phyloP scores from a whole-genome alignment of 2,888 invertebrate species.

The Andrena haemorrhoa region DNA sequence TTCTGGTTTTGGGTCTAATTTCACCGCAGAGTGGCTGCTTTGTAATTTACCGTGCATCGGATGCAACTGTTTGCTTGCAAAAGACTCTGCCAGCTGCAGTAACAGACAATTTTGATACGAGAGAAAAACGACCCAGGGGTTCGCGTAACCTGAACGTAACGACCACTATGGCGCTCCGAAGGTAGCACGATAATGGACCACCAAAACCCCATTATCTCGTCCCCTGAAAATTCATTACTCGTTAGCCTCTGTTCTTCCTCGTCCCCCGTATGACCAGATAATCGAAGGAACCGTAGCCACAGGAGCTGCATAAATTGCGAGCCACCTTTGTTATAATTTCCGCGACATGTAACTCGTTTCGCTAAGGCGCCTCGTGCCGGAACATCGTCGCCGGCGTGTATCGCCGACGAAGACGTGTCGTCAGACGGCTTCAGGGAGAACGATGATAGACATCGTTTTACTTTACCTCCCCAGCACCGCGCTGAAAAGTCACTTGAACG shows the following conservation, averaged over 20 bases:
- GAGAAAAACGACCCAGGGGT: background rate
- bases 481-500: constrained; percentile 24
- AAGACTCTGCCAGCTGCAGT: no score
- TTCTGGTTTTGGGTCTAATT: no score
- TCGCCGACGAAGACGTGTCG: background rate
- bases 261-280: background rate
- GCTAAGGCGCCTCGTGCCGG: background rate
- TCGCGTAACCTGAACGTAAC: constrained; percentile 48
- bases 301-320: constrained; percentile 8
- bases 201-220: constrained; percentile 59
- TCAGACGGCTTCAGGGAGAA: background rate
- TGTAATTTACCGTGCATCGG: no score
- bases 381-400: background rate
- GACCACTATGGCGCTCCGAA: constrained; percentile 30
- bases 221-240: constrained; percentile 57
- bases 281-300: constrained; percentile 9
- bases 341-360: background rate
- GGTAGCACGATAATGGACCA: constrained; percentile 56
- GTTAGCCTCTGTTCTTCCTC: constrained; percentile 24
- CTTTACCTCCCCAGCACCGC: constrained; percentile 11
- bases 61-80: no score
- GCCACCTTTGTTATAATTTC: constrained; percentile 7
- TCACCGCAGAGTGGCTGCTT: no score
- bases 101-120: background rate
- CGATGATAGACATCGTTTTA: constrained; percentile 34